A percentile compares a stretch with the other conserved stretches of the same genome.
phyloP scores from a whole-genome alignment of 2,888 invertebrate species.

The Plagodis pulveraria region DNA sequence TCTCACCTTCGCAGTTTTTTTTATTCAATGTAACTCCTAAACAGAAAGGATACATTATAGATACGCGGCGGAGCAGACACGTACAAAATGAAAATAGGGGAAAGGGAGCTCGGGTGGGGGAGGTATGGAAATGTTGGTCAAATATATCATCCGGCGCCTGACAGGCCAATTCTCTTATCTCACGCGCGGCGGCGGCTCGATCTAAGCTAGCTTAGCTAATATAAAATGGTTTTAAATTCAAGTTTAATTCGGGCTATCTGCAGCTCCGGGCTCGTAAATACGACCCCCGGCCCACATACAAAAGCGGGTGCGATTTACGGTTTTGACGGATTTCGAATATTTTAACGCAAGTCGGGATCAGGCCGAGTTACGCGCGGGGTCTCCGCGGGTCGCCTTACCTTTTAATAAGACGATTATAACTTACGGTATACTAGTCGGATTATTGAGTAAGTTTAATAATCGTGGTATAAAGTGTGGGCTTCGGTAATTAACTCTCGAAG shows the following conservation, averaged over 20 bases:
- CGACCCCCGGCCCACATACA: constrained; percentile 70
- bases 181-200: constrained; percentile 83
- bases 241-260: constrained; percentile 84
- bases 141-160: constrained; percentile 95
- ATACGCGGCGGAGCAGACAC: constrained; percentile 80
- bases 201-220: constrained; percentile 85
- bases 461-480: neutral
- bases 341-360: constrained; percentile 67
- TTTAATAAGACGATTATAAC: constrained; percentile 68
- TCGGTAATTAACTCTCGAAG: constrained; percentile 40
- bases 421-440: constrained; percentile 41
- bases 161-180: constrained; percentile 96
- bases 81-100: constrained; percentile 85
- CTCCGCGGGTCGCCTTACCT: constrained; percentile 43
- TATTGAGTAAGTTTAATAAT: constrained; percentile 20
- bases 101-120: constrained; percentile 63
- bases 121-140: constrained; percentile 94
- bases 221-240: constrained; percentile 86
- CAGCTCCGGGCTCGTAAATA: constrained; percentile 74
- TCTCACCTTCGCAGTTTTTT: constrained; percentile 68
- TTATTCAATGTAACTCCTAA: constrained; percentile 78
- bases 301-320: constrained; percentile 80
- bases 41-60: constrained; percentile 81
- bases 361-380: constrained; percentile 59
- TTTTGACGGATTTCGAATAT: constrained; percentile 81